Conservation (phyloP, 2,888 invertebrate genomes). For the Drosophila antonietae region DNA sequence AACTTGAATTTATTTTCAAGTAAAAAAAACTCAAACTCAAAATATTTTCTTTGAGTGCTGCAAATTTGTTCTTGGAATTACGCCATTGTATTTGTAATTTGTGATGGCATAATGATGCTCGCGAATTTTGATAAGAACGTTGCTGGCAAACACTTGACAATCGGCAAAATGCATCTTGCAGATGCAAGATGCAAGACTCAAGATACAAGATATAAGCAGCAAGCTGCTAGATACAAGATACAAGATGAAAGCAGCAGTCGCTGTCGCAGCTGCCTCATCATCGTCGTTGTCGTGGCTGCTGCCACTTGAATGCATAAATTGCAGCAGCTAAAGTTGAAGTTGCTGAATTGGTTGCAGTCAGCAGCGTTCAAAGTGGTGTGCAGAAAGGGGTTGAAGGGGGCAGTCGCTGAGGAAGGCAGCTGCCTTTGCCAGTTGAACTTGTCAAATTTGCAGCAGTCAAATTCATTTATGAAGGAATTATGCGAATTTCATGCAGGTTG, state of each 20-base stretch:
- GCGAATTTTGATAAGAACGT: slow-evolving; percentile 50
- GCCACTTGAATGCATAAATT: slow-evolving; percentile 78
- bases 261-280: background rate
- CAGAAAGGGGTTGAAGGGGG: background rate
- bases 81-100: slow-evolving; percentile 42
- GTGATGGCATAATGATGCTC: slow-evolving; percentile 52
- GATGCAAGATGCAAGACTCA: slow-evolving; percentile 42
- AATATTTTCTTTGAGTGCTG: background rate
- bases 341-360: slow-evolving; percentile 31
- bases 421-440: slow-evolving; percentile 70
- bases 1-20: background rate
- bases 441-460: slow-evolving; percentile 71
- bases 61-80: slow-evolving; percentile 9
- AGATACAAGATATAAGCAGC: slow-evolving; percentile 38
- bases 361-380: background rate
- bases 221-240: slow-evolving; percentile 22
- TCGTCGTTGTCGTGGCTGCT: slow-evolving; percentile 41
- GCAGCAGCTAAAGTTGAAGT: slow-evolving; percentile 67
- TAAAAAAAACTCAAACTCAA: background rate
- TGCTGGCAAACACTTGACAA: slow-evolving; percentile 59
- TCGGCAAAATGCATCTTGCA: slow-evolving; percentile 67
- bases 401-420: slow-evolving; percentile 1
- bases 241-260: slow-evolving; percentile 13
- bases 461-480: slow-evolving; percentile 66
- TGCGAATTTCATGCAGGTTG: slow-evolving; percentile 54